Conservation (phyloP, 2,113 vertebrate genomes). For the Leucosticte australis region DNA sequence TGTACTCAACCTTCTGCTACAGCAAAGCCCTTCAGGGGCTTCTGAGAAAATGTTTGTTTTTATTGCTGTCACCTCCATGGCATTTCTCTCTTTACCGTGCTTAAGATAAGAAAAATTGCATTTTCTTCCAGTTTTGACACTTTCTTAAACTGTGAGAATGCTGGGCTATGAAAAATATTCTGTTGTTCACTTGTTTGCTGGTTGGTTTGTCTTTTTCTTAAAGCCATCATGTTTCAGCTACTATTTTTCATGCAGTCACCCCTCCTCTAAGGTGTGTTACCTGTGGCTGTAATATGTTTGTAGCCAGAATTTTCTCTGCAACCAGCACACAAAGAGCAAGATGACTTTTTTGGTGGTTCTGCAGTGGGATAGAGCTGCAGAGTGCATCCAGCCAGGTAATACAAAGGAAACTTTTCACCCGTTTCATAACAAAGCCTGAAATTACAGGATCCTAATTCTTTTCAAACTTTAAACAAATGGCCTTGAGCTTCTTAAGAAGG, state of each 20-base stretch:
- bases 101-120: neutral
- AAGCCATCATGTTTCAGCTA: neutral
- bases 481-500: conserved; percentile 30
- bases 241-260: neutral
- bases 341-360: neutral
- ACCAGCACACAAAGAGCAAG: neutral
- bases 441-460: conserved; percentile 4
- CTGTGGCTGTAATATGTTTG: neutral
- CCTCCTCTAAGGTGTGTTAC: neutral
- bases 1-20: neutral
- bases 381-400: neutral
- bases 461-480: conserved; percentile 21
- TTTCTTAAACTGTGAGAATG: neutral
- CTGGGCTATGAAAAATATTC: neutral
- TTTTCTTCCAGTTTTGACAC: neutral
- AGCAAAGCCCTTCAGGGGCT: neutral
- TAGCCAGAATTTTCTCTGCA: neutral
- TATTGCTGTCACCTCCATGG: neutral
- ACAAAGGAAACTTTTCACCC: neutral
- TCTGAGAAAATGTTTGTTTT: neutral
- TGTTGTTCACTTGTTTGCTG: neutral
- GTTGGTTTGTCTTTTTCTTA: neutral
- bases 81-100: neutral
- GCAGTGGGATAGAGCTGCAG: neutral
- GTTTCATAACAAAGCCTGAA: neutral